Evolutionary conservation across 2,113 vertebrate genomes (phyloP), one percentile per base, ranked within the genome.

Genomic region (Addax nasomaculatus): DNA sequence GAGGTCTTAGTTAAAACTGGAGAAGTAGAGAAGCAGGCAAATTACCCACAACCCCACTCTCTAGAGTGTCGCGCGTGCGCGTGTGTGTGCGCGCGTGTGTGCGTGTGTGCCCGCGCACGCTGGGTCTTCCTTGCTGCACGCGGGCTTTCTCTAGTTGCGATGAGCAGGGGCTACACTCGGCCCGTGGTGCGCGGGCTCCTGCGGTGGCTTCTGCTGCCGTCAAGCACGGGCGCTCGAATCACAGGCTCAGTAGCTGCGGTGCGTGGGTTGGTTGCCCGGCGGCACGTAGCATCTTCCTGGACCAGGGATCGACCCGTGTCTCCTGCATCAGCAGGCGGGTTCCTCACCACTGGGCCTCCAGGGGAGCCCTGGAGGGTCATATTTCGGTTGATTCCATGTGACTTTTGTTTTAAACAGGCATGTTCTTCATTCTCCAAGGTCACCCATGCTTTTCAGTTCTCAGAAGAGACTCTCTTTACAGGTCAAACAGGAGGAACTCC

Each of bases 51-150:
- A 4, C 0, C 33, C 16, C 33, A n/a, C 62, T 4, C 33, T 9
- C 30, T 17, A 1, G 60, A 33, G 30, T 1, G 62, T n/a, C 1
- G 5, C 0, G 5, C 5, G 8, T 2, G 55, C 3, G 21, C 3
- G 45, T 0, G 49, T 1, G 6, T 16, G 29, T 2, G 1, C 1
- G 0, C 0, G 1, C 1, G 7, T 45, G 45, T 47, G 45, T 47
- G 47, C 43, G 6, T 43, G 43, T 43, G 43, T 6, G 43, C 43
- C 2, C 11, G 47, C 11, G 11, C 11, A 12, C 2, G 33, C 62
- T 19, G 62, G 16, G 33, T 2, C 62, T 7, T 33, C 29, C 62
- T 19, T 2, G 33, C 33, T 19, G 62, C 62, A 1, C 16, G 33
- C 2, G 7, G 62, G 62, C 33, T 19, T 9, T n/a, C 33, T 67